phyloP scores from a whole-genome alignment of 1,140 invertebrate genomes.

The Daktulosphaira vitifoliae region DNA sequence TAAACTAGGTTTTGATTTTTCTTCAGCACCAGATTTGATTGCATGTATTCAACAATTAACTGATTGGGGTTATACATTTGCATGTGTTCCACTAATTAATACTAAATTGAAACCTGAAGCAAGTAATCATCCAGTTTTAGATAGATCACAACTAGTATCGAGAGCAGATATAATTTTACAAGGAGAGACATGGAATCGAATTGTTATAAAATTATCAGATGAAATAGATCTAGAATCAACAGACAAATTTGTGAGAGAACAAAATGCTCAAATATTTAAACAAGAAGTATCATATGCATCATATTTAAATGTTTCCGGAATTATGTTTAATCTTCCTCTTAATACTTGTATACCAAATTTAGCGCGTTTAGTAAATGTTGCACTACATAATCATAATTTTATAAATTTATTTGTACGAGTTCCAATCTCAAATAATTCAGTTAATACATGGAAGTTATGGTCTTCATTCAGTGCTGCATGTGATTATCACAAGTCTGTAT shows the following conservation, averaged over 20 bases:
- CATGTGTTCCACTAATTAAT: background rate
- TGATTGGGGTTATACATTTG: conserved; percentile 8
- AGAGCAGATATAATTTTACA: conserved; percentile 9
- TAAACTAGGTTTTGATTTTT: conserved; percentile 17
- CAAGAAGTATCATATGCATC: conserved; percentile 74
- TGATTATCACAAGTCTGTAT: conserved; percentile 65
- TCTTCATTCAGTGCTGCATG: conserved; percentile 68
- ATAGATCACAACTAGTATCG: background rate
- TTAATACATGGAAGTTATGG: conserved; percentile 51
- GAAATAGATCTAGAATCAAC: conserved; percentile 48
- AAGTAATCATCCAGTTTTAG: background rate
- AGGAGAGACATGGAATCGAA: conserved; percentile 10
- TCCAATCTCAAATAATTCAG: background rate
- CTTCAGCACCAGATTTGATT: background rate
- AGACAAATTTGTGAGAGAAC: conserved; percentile 50
- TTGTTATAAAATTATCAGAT: conserved; percentile 36
- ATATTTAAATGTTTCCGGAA: conserved; percentile 69
- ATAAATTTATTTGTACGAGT: conserved; percentile 19
- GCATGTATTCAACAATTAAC: conserved; percentile 8
- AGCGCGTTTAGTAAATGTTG: conserved; percentile 37
- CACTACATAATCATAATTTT: background rate
- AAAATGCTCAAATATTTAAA: conserved; percentile 62
- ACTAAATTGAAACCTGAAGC: background rate
- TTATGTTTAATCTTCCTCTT: conserved; percentile 57
- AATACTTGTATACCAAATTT: conserved; percentile 7